Conservation (phyloP, 2,113 vertebrate genomes). For the Irena cyanogastra region DNA sequence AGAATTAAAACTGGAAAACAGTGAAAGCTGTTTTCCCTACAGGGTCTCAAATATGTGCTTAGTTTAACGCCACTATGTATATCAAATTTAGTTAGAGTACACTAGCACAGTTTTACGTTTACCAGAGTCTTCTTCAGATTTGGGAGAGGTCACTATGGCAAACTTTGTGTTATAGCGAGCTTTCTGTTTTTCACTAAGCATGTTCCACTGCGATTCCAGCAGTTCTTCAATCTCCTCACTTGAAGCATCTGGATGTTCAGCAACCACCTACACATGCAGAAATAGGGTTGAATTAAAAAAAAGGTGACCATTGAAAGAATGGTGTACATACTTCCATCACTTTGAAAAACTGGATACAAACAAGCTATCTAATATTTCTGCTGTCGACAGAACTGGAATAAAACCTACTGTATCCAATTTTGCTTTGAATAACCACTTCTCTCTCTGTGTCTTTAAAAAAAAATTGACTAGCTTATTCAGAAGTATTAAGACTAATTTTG, state of each 20-base stretch:
- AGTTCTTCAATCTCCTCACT: conserved; percentile 79
- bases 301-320: not conserved
- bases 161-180: conserved; percentile 83
- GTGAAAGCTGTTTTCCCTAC: conserved; percentile 43
- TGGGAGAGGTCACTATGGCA: conserved; percentile 72
- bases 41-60: conserved; percentile 40
- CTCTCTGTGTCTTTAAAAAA: not conserved
- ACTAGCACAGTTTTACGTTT: conserved; percentile 60
- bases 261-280: conserved; percentile 69
- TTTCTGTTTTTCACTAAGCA: conserved; percentile 80
- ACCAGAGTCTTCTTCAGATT: conserved; percentile 76
- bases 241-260: conserved; percentile 78
- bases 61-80: conserved; percentile 23
- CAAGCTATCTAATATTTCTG: not conserved
- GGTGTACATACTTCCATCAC: not conserved
- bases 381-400: not conserved
- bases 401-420: not conserved
- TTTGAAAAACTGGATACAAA: not conserved
- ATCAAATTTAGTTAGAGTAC: conserved; percentile 60
- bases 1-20: conserved; percentile 50
- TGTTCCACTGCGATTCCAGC: conserved; percentile 78
- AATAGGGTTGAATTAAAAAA: conserved; percentile 53
- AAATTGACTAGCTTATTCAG: not conserved
- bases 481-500: not conserved
- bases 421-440: not conserved